Evolutionary conservation across 1,140 invertebrate genomes (phyloP).

Genomic region (Triops cancriformis): DNA sequence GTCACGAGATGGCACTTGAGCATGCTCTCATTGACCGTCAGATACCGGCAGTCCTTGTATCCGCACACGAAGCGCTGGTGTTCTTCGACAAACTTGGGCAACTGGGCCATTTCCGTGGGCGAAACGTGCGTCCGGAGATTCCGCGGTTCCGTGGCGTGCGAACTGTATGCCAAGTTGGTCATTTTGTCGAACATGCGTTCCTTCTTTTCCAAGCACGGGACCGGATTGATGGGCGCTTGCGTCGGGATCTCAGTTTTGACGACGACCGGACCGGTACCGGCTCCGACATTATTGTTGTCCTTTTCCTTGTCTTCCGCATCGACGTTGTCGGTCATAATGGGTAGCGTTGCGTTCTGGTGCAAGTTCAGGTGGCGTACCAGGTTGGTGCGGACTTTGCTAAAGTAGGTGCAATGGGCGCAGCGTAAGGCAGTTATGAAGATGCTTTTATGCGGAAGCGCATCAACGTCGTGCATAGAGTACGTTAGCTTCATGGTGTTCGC

Average conservation of each 20-base stretch:
- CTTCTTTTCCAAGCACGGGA: conserved; percentile 63
- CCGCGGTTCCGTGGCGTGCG: conserved; percentile 44
- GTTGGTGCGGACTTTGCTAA: conserved; percentile 63
- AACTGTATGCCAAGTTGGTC: conserved; percentile 67
- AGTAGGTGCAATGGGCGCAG: conserved; percentile 57
- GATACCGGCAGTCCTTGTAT: conserved; percentile 56
- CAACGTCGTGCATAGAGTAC: conserved; percentile 39
- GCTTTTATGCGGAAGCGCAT: conserved; percentile 51
- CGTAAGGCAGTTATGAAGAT: conserved; percentile 51
- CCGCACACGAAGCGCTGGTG: conserved; percentile 58
- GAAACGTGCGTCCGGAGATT: conserved; percentile 27
- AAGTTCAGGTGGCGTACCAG: conserved; percentile 59
- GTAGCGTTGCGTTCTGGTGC: conserved; percentile 40
- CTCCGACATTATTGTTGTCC: conserved; percentile 29
- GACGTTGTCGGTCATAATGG: not conserved
- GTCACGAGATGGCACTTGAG: conserved; percentile 60
- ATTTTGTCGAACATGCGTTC: conserved; percentile 76
- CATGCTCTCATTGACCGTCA: conserved; percentile 60
- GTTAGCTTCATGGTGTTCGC: not conserved
- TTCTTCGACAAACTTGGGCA: conserved; percentile 55
- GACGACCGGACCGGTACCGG: conserved; percentile 35
- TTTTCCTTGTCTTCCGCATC: conserved; percentile 20
- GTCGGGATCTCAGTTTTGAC: conserved; percentile 41
- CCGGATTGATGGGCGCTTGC: conserved; percentile 55
- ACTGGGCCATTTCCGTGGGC: conserved; percentile 34